A percentile compares a stretch with the other conserved stretches of the same genome.
These are phyloP conservation scores for Myoxocephalus aenaeus DNA, from an alignment of 2,797 vertebrate species.

Conservation along the genomic window DNA sequence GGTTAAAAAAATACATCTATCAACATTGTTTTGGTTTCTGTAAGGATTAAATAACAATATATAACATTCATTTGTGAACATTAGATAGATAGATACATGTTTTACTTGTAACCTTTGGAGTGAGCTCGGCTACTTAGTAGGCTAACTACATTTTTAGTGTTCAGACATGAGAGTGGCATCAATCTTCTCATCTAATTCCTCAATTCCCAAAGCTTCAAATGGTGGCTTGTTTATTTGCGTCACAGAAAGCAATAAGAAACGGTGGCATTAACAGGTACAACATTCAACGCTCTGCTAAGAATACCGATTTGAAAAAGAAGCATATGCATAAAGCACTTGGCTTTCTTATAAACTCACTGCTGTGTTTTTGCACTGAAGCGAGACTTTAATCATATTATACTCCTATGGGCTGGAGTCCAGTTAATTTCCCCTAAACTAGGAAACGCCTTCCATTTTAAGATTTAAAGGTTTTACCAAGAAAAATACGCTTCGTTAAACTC, in stretches of 20 bases:
- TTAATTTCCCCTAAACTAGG: background rate
- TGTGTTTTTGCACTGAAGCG: constrained; percentile 1
- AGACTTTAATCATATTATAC: background rate
- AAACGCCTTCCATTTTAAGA: background rate
- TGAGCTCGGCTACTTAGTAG: background rate
- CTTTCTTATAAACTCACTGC: background rate
- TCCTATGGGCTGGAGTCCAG: background rate
- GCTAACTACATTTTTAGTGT: background rate
- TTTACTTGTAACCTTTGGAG: background rate
- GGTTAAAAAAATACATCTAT: background rate
- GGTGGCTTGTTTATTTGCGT: background rate
- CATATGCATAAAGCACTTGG: background rate
- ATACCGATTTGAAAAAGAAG: background rate
- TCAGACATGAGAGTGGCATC: background rate
- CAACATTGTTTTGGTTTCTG: background rate
- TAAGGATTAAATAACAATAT: background rate
- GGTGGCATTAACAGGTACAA: background rate
- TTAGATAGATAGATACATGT: background rate
- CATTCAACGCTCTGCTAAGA: background rate
- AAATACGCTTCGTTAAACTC: background rate
- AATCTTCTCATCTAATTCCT: background rate
- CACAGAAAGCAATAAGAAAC: background rate
- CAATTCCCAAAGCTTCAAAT: background rate
- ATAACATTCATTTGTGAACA: background rate
- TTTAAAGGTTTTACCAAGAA: background rate